Evolutionary conservation across 2,888 invertebrate genomes (phyloP).

Genomic region (Agrilus cyanescens): DNA sequence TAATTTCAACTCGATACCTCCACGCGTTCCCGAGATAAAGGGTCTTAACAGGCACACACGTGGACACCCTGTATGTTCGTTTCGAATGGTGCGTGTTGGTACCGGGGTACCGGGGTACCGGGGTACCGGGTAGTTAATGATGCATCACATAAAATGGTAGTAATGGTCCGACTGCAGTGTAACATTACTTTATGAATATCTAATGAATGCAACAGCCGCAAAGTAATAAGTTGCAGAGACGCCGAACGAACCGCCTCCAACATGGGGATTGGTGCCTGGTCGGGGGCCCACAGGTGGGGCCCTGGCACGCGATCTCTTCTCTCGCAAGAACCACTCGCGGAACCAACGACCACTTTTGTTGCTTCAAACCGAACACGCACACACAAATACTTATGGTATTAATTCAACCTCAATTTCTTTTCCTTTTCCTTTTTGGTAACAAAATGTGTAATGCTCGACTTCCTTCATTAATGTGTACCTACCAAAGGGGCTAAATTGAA

Average conservation of each 20-base stretch:
- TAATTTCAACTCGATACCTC: no score
- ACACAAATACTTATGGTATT: no score
- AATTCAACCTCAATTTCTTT: no score
- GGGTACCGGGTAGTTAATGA: no score
- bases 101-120: no score
- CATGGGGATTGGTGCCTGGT: slow-evolving; percentile 19
- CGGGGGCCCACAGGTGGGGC: slow-evolving; percentile 21
- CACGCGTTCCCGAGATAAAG: no score
- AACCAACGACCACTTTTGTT: no score
- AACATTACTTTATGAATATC: slow-evolving; percentile 8
- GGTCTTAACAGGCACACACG: not conserved
- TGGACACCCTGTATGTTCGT: not conserved
- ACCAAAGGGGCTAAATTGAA: no score
- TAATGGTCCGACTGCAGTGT: slow-evolving; percentile 4
- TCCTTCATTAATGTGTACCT: no score
- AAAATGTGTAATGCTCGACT: no score
- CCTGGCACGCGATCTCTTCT: slow-evolving; percentile 18
- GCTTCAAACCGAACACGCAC: no score
- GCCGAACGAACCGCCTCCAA: slow-evolving; percentile 18
- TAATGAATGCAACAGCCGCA: slow-evolving; percentile 10
- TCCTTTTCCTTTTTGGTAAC: no score
- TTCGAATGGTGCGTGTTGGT: slow-evolving; percentile 2
- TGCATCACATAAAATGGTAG: slow-evolving; percentile 16
- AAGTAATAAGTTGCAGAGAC: slow-evolving; percentile 20
- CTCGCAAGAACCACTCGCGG: not conserved